phyloP scores from a whole-genome alignment of 92 coral and sea anemone species.

The Phymanthus crucifer region DNA sequence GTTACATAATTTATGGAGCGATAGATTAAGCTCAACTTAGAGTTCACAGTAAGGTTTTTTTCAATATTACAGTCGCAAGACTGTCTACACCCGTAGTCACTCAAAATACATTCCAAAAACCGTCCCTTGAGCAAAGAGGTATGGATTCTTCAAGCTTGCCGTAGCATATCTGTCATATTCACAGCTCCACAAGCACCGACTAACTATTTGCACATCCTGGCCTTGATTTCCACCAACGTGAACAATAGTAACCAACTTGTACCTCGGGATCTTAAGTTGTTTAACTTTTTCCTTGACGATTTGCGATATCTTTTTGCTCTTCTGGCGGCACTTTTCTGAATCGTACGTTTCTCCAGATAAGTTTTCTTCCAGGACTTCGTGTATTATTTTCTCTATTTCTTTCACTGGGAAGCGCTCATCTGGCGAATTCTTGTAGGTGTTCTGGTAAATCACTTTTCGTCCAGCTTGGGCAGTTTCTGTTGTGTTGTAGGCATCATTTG shows the following conservation, averaged over 20 bases:
- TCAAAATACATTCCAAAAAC: constrained; percentile 67
- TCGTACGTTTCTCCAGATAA: constrained; percentile 50
- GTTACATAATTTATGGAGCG: too few relatives aligned
- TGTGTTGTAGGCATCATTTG: constrained; percentile 8
- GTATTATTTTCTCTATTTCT: constrained; percentile 42
- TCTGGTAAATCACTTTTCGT: constrained; percentile 41
- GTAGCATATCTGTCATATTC: constrained; percentile 64
- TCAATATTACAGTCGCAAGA: background rate
- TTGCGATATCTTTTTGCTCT: constrained; percentile 49
- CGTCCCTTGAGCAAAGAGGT: constrained; percentile 65
- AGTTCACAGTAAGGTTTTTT: background rate
- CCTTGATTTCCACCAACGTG: constrained; percentile 64
- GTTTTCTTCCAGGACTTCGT: constrained; percentile 41
- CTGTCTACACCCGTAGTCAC: background rate
- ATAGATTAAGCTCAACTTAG: too few relatives aligned
- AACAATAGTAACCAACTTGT: constrained; percentile 61
- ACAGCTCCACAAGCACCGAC: constrained; percentile 76
- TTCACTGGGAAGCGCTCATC: constrained; percentile 54
- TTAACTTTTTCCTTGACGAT: constrained; percentile 70
- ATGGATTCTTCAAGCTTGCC: constrained; percentile 46
- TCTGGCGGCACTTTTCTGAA: constrained; percentile 30
- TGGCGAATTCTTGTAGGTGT: constrained; percentile 64
- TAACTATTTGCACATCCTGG: constrained; percentile 64
- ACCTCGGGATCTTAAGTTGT: constrained; percentile 36
- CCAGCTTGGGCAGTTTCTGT: constrained; percentile 22